These are phyloP conservation scores for Danaus chrysippus DNA, from an alignment of 2,888 invertebrate genomes.

Conservation along the genomic window DNA sequence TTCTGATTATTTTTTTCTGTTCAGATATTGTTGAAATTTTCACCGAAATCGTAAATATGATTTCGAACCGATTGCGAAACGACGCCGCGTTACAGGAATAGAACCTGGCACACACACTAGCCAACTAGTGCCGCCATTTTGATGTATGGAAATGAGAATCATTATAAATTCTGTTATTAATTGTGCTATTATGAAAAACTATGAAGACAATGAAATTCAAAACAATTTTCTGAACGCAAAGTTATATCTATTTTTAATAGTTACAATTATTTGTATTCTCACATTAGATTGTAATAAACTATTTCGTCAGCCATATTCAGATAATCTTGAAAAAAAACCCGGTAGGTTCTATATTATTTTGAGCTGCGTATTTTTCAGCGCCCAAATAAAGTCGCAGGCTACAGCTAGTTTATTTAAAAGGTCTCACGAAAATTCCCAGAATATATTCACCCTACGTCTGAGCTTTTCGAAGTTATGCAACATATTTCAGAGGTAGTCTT, in stretches of 20 bases:
- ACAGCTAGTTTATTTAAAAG: background rate
- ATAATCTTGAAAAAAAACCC: too few species aligned
- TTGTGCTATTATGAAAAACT: too few species aligned
- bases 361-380: too few species aligned
- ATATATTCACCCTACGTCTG: constrained; percentile 43
- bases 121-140: constrained; percentile 39
- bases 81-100: constrained; percentile 51
- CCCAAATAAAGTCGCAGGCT: too few species aligned
- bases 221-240: too few species aligned
- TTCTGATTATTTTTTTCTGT: background rate
- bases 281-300: too few species aligned
- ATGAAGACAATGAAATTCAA: too few species aligned
- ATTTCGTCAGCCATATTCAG: too few species aligned
- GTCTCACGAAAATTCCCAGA: constrained; percentile 35
- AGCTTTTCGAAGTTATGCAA: constrained; percentile 77
- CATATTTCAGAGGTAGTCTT: constrained; percentile 68
- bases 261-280: too few species aligned
- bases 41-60: constrained; percentile 36
- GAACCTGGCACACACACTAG: constrained; percentile 57
- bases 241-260: too few species aligned
- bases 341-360: too few species aligned
- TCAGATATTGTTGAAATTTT: constrained; percentile 15
- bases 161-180: background rate
- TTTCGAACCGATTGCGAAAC: constrained; percentile 49
- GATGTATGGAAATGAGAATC: background rate